Evolutionary conservation across 2,888 invertebrate species (phyloP).

Genomic region (Metacarcinus magister): DNA sequence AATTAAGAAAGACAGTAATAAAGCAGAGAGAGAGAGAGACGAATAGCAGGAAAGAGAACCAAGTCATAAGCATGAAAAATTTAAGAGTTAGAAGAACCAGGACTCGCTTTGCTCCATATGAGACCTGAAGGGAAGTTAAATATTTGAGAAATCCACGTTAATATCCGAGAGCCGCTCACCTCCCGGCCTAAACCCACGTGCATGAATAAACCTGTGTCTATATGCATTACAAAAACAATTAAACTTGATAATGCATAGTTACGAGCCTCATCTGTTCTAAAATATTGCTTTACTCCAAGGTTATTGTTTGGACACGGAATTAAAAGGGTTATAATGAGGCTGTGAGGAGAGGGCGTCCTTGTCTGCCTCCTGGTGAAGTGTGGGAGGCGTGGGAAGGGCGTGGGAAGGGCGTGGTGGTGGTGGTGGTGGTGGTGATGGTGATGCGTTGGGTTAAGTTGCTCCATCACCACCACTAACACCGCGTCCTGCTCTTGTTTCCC

Average conservation of each 20-base stretch:
- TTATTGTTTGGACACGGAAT: constrained; percentile 2
- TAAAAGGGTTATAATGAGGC: neutral
- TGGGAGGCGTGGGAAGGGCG: no score
- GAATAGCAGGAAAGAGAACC: no score
- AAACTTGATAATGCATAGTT: neutral
- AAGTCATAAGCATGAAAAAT: neutral
- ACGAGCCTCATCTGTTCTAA: constrained; percentile 28
- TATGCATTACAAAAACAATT: constrained; percentile 49
- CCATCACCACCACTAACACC: no score
- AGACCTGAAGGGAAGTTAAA: neutral
- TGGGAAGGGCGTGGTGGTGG: neutral
- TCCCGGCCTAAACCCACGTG: neutral
- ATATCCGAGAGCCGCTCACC: neutral
- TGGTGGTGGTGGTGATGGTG: constrained; percentile 2
- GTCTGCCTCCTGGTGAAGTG: neutral
- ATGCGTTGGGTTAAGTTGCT: no score
- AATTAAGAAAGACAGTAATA: no score
- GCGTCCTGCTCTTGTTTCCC: no score
- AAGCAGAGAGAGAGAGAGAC: no score
- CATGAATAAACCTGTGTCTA: constrained; percentile 43
- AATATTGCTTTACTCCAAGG: neutral
- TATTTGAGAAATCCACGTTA: constrained; percentile 29
- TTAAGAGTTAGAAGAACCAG: neutral
- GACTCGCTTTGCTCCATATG: neutral
- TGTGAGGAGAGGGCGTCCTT: neutral